Conservation (phyloP, 2,113 vertebrate species). For the Peromyscus polionotus region DNA sequence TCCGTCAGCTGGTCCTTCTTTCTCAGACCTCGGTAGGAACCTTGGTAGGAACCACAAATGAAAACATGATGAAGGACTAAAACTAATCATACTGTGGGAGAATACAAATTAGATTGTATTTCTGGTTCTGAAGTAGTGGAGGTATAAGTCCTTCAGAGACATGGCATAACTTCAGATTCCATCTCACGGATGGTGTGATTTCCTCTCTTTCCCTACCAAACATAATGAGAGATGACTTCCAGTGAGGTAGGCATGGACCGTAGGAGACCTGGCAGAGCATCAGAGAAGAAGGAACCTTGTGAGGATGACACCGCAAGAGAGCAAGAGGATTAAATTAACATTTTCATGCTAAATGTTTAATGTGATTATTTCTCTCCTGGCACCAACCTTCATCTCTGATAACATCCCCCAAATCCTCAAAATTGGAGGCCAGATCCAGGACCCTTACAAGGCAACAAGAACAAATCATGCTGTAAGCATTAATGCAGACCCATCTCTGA, state of each 20-base stretch:
- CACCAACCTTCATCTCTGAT: background rate
- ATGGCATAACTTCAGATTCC: background rate
- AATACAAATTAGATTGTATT: background rate
- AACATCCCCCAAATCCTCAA: background rate
- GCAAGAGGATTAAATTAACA: background rate
- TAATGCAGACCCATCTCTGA: background rate
- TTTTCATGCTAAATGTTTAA: background rate
- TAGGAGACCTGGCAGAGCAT: no score
- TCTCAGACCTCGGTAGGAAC: no score
- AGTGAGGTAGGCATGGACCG: fast-evolving
- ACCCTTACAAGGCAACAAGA: background rate
- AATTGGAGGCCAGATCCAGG: background rate
- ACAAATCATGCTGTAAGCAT: background rate
- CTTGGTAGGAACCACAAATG: no score
- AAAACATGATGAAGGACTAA: background rate
- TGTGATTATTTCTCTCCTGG: background rate
- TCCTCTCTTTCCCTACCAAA: background rate
- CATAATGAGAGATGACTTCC: no score
- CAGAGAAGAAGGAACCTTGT: background rate
- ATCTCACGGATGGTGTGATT: no score
- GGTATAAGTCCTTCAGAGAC: background rate
- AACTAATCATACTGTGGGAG: background rate
- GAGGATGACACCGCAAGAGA: no score
- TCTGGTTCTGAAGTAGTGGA: background rate
- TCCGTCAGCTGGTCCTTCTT: no score